Evolutionary conservation across 2,113 vertebrate genomes (phyloP).

Genomic region (Felis catus): DNA sequence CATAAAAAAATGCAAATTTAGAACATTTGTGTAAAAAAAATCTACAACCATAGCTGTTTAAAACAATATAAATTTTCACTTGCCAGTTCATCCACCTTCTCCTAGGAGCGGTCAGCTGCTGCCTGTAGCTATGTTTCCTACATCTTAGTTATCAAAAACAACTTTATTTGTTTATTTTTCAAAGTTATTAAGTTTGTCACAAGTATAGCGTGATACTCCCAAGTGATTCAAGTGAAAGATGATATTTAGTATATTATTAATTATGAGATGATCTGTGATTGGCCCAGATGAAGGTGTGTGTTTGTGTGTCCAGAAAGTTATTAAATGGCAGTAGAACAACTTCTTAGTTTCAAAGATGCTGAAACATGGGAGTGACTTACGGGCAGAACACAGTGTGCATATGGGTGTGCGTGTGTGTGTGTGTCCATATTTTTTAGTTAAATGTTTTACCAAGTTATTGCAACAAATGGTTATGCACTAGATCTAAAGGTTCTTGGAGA

Average conservation of each 20-base stretch:
- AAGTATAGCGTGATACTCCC: neutral
- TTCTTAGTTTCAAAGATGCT: neutral
- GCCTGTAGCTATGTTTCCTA: neutral
- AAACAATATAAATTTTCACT: neutral
- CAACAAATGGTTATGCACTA: neutral
- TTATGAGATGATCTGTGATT: neutral
- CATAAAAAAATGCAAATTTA: neutral
- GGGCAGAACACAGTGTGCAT: neutral
- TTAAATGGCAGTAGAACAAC: neutral
- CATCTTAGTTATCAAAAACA: neutral
- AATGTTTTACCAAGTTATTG: neutral
- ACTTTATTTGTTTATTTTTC: neutral
- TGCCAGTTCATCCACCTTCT: neutral
- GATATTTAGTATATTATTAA: neutral
- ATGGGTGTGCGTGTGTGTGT: no score
- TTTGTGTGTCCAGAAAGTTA: neutral
- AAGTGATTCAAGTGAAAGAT: neutral
- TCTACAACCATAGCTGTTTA: neutral
- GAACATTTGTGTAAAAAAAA: neutral
- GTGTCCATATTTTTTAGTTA: neutral
- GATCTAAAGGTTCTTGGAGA: neutral
- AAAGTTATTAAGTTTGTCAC: neutral
- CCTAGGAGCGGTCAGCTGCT: neutral
- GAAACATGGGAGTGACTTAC: neutral
- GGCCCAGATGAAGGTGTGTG: neutral